Evolutionary conservation across 2,888 invertebrate genomes (phyloP), one percentile per base, ranked within the genome.

Genomic region (Notocelia uddmanniana): DNA sequence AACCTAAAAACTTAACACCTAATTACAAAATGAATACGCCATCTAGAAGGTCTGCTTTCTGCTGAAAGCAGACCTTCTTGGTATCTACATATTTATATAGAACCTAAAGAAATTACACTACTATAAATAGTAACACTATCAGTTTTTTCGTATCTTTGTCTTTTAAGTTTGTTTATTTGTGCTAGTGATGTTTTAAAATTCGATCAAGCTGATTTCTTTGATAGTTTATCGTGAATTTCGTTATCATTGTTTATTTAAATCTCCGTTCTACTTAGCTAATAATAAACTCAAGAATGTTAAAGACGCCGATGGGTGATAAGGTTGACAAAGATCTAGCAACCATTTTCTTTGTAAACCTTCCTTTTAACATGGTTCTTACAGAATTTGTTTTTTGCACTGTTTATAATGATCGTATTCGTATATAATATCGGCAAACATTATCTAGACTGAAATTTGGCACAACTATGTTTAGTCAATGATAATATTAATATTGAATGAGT

Each of bases 231-330:
- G 57, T 58, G n/a, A 31, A 23, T 45, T 54, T 54, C 60, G 21
- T 67, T 67, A 67, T 67, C 60, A 26, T 45, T 55, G 45, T 13
- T 31, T 54, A 19, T 45, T 66, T 52, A 59, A 59, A 71, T 60
- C 34, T 45, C 21, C 31, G 23, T 37, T 50, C 34, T 41, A 37
- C 34, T 57, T 54, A 68, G 13, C 37, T 52, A 37, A 68, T 23
- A 50, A 60, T 52, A 67, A 60, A 60, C 59, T 67, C 23, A 26
- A 48, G 60, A 67, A 72, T 72, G 60, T 57, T 68, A 13, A 37
- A 19, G 66, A 62, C 41, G 21, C 54, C 63, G 57, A 21, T 31
- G 55, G 37, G 19, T 45, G 66, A 67, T 67, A 57, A 67, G 18
- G 11, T 57, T 15, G 45, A 41, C 45, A 45, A 54, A 41, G 55